Evolutionary conservation across 2,888 invertebrate genomes (phyloP).

Genomic region (Biston stratarius): DNA sequence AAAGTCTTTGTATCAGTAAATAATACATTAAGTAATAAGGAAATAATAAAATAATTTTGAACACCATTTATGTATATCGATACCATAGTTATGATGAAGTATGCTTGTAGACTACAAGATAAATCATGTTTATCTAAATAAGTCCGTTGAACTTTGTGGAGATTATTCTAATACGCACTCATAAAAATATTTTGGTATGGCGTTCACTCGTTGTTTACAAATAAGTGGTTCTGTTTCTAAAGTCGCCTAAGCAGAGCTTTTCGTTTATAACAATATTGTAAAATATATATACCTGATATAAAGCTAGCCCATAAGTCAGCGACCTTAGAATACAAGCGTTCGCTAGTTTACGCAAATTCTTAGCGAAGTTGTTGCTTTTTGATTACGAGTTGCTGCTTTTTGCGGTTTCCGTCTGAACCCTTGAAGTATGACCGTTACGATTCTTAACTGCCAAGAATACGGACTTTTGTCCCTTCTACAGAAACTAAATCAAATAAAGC

Average conservation of each 20-base stretch:
- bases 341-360: slow-evolving; percentile 43
- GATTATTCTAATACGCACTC: slow-evolving; percentile 39
- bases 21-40: too few species aligned
- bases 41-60: slow-evolving; percentile 2
- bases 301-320: neutral
- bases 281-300: neutral
- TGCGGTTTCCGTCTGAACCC: slow-evolving; percentile 82
- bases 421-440: slow-evolving; percentile 83
- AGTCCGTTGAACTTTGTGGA: slow-evolving; percentile 44
- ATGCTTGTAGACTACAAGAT: slow-evolving; percentile 23
- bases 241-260: neutral
- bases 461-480: slow-evolving; percentile 62
- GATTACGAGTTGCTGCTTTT: slow-evolving; percentile 79
- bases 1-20: too few species aligned
- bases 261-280: neutral
- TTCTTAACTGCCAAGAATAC: slow-evolving; percentile 70
- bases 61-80: slow-evolving; percentile 3
- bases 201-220: slow-evolving; percentile 53
- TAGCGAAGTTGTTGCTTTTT: slow-evolving; percentile 63
- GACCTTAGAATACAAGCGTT: neutral
- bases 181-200: slow-evolving; percentile 38
- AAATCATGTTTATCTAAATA: slow-evolving; percentile 42
- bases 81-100: slow-evolving; percentile 11
- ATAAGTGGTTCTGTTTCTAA: slow-evolving; percentile 31
- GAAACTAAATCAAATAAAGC: slow-evolving; percentile 48